Base-by-base conservation (phyloP, 1,140 invertebrate genomes). In the Drosophila burlai region DNA sequence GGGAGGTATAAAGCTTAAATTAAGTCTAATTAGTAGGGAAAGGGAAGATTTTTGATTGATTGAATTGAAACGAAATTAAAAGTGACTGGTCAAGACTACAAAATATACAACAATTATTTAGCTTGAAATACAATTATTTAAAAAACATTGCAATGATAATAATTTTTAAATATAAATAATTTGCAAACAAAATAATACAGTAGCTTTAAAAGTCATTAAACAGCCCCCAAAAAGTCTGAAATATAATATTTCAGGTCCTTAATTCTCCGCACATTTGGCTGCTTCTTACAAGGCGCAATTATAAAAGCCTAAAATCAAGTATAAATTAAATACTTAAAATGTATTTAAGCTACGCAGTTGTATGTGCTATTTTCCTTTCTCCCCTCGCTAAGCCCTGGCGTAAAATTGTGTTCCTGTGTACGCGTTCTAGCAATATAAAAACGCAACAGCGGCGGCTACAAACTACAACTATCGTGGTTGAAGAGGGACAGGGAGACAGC, bases 361-460 rank as follows among this genome's bases (percentile, higher is more conserved):
- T 2, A 15, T 8, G 8, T 13, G 10, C 10, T 34, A 34, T 34
- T 34, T 18, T 18, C 9, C 11, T 13, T 6, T 11, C 38, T 15
- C 55, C 71, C 46, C 46, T 40, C 57, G 80, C 49, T 36, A 61
- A 31, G 43, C n/a, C 40, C 46, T 49, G 58, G 76, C 73, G 84
- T 68, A 47, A 87, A 87, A 87, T 87, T 89, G 82, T 85, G 61
- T 74, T 64, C 63, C 50, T 62, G 60, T 61, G 60, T 66, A 68
- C 71, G 79, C 83, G 83, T 79, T 82, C 75, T 86, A 71, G 85
- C 81, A 87, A 84, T 89, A 89, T 75, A 87, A 83, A 83, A 89
- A 87, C 46, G 66, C 67, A 74, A 47, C 76, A 79, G 55, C 67
- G 24, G 52, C 57, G 58, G 57, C 65, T 67, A 54, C 81, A 76